Evolutionary conservation across 2,113 vertebrate species (phyloP), one percentile per base, ranked within the genome.

Genomic region (Apaloderma vittatum): DNA sequence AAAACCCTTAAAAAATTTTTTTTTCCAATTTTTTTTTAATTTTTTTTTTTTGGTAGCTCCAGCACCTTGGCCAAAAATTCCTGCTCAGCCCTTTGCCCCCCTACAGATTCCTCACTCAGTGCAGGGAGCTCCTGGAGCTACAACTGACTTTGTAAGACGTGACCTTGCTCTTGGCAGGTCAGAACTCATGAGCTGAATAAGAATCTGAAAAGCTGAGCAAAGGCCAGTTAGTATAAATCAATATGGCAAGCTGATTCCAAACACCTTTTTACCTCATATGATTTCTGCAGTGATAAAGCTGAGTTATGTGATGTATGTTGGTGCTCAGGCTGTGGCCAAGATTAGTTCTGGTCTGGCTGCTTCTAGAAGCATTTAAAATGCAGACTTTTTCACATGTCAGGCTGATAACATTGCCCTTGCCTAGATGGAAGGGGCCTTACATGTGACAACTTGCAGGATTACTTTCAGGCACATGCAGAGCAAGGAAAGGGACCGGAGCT

Each of bases 341-440:
- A 95, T 94, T 85, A 91, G 71, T 79, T 96, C 96, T 94, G 85
- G 82, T 58, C 59, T 58, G n/a, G 75, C 88, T 92, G 88, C 40
- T 94, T 95, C 85, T 81, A 90, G 91, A 91, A 94, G 91, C 91
- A 87, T 84, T 86, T 95, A 85, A 95, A 82, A 95, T 88, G 77
- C 89, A 92, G 92, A 70, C 79, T 79, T 94, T 73, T 34, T 86
- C 78, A 48, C 26, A 58, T 54, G 58, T 32, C 67, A 55, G 63
- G 55, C 68, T 93, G 96, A 46, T 85, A 78, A 70, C 6, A 1
- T 20, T 72, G 63, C 48, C 82, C 82, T 93, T 52, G 37, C 58
- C 76, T 37, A 29, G 40, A 91, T 43, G 62, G 74, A 83, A 88
- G 76, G 75, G 82, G 75, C 75, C 46, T 61, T n/a, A 48, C 34